Base-by-base conservation (phyloP, 2,113 vertebrate genomes). In the Sceloporus undulatus region DNA sequence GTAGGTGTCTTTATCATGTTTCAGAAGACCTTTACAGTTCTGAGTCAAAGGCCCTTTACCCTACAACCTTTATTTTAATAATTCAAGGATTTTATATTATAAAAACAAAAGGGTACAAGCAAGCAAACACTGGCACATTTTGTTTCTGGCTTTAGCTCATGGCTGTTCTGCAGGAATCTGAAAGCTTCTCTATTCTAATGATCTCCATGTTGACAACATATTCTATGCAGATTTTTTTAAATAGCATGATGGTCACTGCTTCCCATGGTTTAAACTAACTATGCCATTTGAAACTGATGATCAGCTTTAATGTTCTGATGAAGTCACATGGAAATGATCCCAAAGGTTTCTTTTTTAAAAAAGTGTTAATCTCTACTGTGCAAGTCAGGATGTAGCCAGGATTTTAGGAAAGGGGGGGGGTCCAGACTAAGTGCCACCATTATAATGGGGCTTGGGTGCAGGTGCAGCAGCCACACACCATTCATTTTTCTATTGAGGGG, bases 311-410 rank as follows among this genome's bases (percentile, higher is more conserved):
- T 62, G 73, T 14, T 3, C 9, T n/a, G n/a, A 1, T 10, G 66
- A 90, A 89, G 34, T 3, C 80, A n/a, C 42, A 16, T 76, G 86
- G 88, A 42, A 90, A 3, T 4, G 79, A 25, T 56, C 34, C 48
- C 29, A 52, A 65, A 73, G n/a, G 2, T 40, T 19, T 10, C 34
- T 65, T 65, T 40, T 70, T 1, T 11, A 65, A 88, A 3, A 65
- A 88, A 3, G 79, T 89, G n/a, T 38, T 84, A 71, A 27, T 40
- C 0, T 40, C 34, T 70, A 74, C 76, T 71, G 16, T 75, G 66
- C 75, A 40, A 0, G 52, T 19, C 93, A 34, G 34, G 34, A 34
- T 34, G 34, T 34, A 34, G 34, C 34, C 34, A 34, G 34, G 34
- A 34, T 34, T 34, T 34, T 34, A 34, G 34, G 34, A 34, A 34